These are phyloP conservation scores for Cynoglossus semilaevis DNA, from an alignment of 2,113 vertebrate species.

Conservation along the genomic window DNA sequence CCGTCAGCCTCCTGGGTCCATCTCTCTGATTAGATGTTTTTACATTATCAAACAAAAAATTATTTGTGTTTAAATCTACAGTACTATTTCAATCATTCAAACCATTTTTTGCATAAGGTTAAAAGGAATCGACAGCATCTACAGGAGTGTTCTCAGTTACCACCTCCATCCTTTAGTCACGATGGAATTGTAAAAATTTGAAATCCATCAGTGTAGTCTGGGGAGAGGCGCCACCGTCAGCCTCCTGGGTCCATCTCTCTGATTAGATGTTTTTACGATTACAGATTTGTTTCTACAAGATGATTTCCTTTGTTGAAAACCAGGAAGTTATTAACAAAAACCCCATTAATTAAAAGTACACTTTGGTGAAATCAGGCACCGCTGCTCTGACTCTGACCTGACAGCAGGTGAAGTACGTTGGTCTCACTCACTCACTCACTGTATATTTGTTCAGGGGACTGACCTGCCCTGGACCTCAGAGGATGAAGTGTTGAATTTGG, in stretches of 20 bases:
- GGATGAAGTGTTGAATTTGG: constrained; percentile 41
- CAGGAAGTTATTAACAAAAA: constrained; percentile 50
- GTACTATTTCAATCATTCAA: too few species aligned
- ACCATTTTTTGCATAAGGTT: too few species aligned
- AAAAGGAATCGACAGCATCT: too few species aligned
- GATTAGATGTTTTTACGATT: constrained; percentile 22
- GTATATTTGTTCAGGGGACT: constrained; percentile 38
- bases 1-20: constrained; percentile 1
- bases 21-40: constrained; percentile 27
- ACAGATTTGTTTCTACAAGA: constrained; percentile 24
- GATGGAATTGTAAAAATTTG: too few species aligned
- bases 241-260: constrained; percentile 17
- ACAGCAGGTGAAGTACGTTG: constrained; percentile 24
- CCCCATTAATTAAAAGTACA: constrained; percentile 38
- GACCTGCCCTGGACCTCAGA: constrained; percentile 29
- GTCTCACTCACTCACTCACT: constrained; percentile 24
- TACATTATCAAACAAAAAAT: too few species aligned
- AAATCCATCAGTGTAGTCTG: too few species aligned
- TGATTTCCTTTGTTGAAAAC: constrained; percentile 40
- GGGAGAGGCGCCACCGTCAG: too few species aligned
- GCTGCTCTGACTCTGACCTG: constrained; percentile 53
- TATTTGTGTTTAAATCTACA: too few species aligned
- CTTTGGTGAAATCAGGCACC: constrained; percentile 48
- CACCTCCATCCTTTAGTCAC: too few species aligned
- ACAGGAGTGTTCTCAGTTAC: too few species aligned